phyloP scores from a whole-genome alignment of 2,888 invertebrate genomes.

The Eilema griseolum region DNA sequence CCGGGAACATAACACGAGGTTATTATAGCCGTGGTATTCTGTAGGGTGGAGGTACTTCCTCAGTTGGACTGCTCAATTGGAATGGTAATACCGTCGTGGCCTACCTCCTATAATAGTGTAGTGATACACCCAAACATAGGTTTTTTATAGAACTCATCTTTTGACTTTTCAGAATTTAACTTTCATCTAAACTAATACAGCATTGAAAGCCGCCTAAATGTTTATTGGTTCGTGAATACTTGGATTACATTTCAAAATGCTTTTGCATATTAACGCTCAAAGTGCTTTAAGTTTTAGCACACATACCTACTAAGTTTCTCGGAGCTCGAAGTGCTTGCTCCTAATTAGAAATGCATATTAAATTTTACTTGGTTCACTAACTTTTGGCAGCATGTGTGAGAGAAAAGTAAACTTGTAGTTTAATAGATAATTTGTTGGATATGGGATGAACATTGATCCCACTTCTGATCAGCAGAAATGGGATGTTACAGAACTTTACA shows the following conservation, averaged over 20 bases:
- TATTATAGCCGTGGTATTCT: too few species aligned
- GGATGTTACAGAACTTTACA: neutral
- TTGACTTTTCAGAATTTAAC: neutral
- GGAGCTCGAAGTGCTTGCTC: conserved; percentile 9
- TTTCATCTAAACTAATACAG: neutral
- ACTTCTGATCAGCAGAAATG: neutral
- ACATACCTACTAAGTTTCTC: neutral
- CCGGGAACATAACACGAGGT: too few species aligned
- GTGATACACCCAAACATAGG: too few species aligned
- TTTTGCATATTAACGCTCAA: conserved; percentile 7
- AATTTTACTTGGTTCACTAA: conserved; percentile 9
- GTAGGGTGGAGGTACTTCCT: too few species aligned
- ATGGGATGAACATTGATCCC: neutral
- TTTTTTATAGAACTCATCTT: neutral
- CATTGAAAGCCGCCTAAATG: neutral
- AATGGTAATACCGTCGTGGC: too few species aligned
- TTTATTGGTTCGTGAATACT: conserved; percentile 12
- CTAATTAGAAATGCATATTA: conserved; percentile 7
- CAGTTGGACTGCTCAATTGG: too few species aligned
- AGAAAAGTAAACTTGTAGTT: neutral
- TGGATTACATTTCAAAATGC: conserved; percentile 7
- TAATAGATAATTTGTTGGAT: neutral
- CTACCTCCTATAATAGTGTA: too few species aligned
- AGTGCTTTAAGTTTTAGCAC: conserved; percentile 2
- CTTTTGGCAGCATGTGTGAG: neutral